These are phyloP conservation scores for Polyploca ridens DNA, from an alignment of 2,888 invertebrate species.

Conservation along the genomic window DNA sequence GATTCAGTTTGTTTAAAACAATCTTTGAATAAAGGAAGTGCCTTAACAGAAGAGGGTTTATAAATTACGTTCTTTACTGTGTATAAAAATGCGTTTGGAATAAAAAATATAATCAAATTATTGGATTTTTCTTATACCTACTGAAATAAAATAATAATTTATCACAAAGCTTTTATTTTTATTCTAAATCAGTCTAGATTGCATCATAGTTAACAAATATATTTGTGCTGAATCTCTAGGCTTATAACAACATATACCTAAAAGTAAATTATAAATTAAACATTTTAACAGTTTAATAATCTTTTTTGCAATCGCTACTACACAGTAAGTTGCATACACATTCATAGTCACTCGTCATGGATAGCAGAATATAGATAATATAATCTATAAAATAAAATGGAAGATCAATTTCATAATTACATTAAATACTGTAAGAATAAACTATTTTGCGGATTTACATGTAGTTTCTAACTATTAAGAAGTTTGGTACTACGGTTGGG, in stretches of 20 bases:
- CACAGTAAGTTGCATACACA: no score
- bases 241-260: not conserved
- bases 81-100: conserved; percentile 13
- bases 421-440: no score
- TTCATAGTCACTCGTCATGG: no score
- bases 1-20: not conserved
- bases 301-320: not conserved
- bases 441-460: no score
- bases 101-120: conserved; percentile 14
- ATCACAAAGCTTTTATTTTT: not conserved
- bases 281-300: not conserved
- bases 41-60: conserved; percentile 44
- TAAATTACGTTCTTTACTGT: conserved; percentile 30
- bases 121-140: conserved; percentile 18
- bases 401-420: no score
- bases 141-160: not conserved
- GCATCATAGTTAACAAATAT: not conserved
- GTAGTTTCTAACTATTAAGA: no score
- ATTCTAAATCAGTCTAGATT: conserved; percentile 8
- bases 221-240: not conserved
- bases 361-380: no score
- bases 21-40: conserved; percentile 37
- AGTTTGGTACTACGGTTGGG: no score
- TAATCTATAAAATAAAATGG: no score
- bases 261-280: not conserved